A percentile compares a stretch with the other conserved stretches of the same genome.
Conservation (phyloP, 2,113 vertebrate genomes). For the western clawed frog (Xenopus tropicalis) region UCB_Xtro_10.0 CM004445.2:15889501-15890000, state of each 20-base stretch:
- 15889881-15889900: conserved; percentile 62
- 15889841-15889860: conserved; percentile 70
- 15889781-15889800: conserved; percentile 69
- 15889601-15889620: neutral
- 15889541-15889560: too few species aligned
- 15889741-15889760: conserved; percentile 71
- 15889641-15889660: neutral
- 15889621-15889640: neutral
- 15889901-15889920: conserved; percentile 62
- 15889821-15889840: conserved; percentile 70
- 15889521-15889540: too few species aligned
- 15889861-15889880: conserved; percentile 55
- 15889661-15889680: neutral
- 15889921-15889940: conserved; percentile 68
- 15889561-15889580: too few species aligned
- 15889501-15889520: too few species aligned
- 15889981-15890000: conserved; percentile 45
- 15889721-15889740: conserved; percentile 64
- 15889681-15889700: neutral
- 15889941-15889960: conserved; percentile 2
- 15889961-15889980: conserved; percentile 31
- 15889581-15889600: neutral
- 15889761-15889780: conserved; percentile 69
- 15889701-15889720: conserved; percentile 33
- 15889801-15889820: conserved; percentile 68